These are phyloP conservation scores for Rallus crepitans DNA, from an alignment of 2,797 vertebrate genomes.

Conservation along the genomic window DNA sequence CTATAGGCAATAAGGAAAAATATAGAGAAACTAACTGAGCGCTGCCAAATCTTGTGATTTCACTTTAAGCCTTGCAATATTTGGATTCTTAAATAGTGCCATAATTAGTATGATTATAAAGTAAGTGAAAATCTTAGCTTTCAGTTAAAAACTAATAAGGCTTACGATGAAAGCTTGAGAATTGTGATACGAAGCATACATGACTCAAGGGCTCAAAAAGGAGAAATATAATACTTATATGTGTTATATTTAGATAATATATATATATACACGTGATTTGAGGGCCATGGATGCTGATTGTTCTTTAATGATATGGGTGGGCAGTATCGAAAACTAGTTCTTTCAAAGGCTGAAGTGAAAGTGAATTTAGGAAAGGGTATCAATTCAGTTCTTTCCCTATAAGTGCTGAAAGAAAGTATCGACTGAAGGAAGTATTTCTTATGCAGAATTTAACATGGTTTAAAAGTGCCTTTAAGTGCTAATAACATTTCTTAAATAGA, in stretches of 20 bases:
- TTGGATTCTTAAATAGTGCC: background rate
- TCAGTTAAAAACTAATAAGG: background rate
- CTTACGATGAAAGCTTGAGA: background rate
- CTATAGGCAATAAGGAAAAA: background rate
- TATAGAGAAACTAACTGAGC: background rate
- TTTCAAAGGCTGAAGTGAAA: background rate
- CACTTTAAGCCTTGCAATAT: background rate
- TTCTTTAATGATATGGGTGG: background rate
- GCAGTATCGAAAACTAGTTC: background rate
- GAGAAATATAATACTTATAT: background rate
- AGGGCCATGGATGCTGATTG: background rate
- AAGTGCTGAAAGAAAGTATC: background rate
- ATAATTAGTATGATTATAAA: conserved; percentile 13
- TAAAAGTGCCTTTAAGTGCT: background rate
- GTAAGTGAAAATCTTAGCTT: background rate
- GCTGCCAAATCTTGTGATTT: background rate
- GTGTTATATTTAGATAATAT: background rate
- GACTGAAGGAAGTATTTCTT: background rate
- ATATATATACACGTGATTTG: background rate
- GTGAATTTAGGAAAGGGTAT: background rate
- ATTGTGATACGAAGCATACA: background rate
- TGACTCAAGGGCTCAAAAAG: background rate
- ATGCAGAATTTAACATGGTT: background rate
- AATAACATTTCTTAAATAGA: conserved; percentile 20
- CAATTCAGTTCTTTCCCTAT: background rate